Evolutionary conservation across 2,797 vertebrate genomes (phyloP), one percentile per base, ranked within the genome.

Genomic region (Danio aesculapii): DNA sequence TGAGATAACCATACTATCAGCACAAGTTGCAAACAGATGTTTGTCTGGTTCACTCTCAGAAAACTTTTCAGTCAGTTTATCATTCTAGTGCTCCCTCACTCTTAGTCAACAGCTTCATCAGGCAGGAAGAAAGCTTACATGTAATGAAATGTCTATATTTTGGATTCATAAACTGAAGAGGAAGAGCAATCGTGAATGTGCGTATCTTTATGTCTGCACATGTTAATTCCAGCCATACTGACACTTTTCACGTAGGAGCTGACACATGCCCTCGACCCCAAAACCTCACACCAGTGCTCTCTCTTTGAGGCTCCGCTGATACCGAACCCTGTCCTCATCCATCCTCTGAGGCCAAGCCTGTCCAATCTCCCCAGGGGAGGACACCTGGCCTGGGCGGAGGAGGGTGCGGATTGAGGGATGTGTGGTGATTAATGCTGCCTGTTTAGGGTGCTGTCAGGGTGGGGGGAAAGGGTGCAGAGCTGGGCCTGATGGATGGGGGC

Each of bases 351-450:
- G 88, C 85, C 46, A 59, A 55, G 62, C 67, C 13, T 77, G 76
- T 62, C 82, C 84, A 72, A 69, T 85, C 76, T 83, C 81, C 71
- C 75, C 67, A 74, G 81, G 71, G 81, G 79, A 77, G 77, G 75
- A 84, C 79, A 83, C 81, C 81, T 85, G 86, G 98, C 96, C 95
- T 97, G 96, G 96, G 91, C 91, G 87, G 93, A 90, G 88, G 49
- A 63, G 13, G 66, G 73, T 71, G 80, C 41, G 88, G 72, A 79
- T 74, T 78, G 78, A 76, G 53, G 87, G 86, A 93, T 91, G 85
- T 75, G 86, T 91, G 89, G 94, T 97, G 97, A 98, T 98, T 97
- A 97, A 98, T 97, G 96, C 95, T 93, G 93, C 92, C 94, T 96
- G 96, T 97, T 97, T 96, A 94, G 94, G 94, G 94, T 93, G 91